phyloP scores from a whole-genome alignment of 2,797 vertebrate genomes.

The Hapalemur alaotrensis region DNA sequence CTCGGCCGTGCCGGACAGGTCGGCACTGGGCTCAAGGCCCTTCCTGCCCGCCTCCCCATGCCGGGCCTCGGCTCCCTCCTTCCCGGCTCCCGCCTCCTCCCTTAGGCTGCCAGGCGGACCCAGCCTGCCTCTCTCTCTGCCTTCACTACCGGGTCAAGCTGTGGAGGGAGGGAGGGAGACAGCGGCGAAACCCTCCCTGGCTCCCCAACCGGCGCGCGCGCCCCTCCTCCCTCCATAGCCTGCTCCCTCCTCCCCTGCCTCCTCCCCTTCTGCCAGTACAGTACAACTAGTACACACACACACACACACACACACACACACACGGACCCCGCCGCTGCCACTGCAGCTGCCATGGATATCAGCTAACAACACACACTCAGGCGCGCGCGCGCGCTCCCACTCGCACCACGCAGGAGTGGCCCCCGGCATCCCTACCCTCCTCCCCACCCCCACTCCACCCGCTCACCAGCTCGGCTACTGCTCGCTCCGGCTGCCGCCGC shows the following conservation, averaged over 20 bases:
- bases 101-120: constrained; percentile 76
- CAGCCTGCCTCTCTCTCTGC: constrained; percentile 83
- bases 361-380: constrained; percentile 73
- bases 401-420: constrained; percentile 73
- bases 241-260: constrained; percentile 56
- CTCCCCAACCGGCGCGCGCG: constrained; percentile 69
- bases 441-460: constrained; percentile 64
- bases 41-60: constrained; percentile 39
- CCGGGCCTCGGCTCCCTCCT: constrained; percentile 64
- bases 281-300: constrained; percentile 82
- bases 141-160: constrained; percentile 89
- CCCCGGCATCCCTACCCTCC: constrained; percentile 70
- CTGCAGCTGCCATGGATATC: constrained; percentile 84
- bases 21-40: not conserved
- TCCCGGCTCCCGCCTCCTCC: constrained; percentile 76
- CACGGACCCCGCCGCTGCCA: constrained; percentile 75
- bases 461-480: constrained; percentile 54
- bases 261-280: constrained; percentile 78
- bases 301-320: constrained; percentile 29
- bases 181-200: constrained; percentile 34
- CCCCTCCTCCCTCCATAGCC: constrained; percentile 71
- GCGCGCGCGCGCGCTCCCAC: constrained; percentile 72
- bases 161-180: constrained; percentile 68
- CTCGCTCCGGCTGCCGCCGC: constrained; percentile 54
- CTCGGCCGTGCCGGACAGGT: not conserved